These are phyloP conservation scores for Cotesia congregata DNA, from an alignment of 2,888 invertebrate genomes.

Conservation along the genomic window DNA sequence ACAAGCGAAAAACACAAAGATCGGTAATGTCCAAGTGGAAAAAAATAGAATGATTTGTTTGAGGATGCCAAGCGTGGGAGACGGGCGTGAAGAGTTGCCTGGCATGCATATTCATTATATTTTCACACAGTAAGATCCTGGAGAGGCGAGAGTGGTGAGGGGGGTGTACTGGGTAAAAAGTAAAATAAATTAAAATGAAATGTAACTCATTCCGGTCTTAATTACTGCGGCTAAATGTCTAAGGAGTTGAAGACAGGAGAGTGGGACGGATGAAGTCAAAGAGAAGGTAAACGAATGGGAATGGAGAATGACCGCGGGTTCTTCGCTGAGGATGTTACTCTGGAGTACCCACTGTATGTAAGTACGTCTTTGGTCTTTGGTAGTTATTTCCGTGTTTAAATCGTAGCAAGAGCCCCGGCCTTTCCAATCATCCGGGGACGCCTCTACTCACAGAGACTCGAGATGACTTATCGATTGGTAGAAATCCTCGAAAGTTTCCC, in stretches of 20 bases:
- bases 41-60: neutral
- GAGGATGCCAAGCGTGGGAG: conserved; percentile 8
- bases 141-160: neutral
- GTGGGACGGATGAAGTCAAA: neutral
- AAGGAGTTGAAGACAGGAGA: neutral
- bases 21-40: conserved; percentile 10
- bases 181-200: neutral
- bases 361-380: neutral
- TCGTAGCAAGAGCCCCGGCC: neutral
- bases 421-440: conserved; percentile 20
- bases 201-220: neutral
- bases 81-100: conserved; percentile 14
- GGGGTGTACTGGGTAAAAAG: neutral
- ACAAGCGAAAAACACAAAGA: neutral
- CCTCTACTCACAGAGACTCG: neutral
- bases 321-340: neutral
- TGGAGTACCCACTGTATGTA: neutral
- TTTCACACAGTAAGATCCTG: neutral
- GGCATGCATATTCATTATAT: conserved; percentile 18
- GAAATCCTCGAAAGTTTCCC: conserved; percentile 20
- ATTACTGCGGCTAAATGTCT: neutral
- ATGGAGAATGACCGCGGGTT: neutral
- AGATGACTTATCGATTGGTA: conserved; percentile 23
- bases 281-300: neutral
- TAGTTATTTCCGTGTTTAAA: conserved; percentile 26